phyloP scores from a whole-genome alignment of 1,140 invertebrate species.

The Halictus rubicundus region DNA sequence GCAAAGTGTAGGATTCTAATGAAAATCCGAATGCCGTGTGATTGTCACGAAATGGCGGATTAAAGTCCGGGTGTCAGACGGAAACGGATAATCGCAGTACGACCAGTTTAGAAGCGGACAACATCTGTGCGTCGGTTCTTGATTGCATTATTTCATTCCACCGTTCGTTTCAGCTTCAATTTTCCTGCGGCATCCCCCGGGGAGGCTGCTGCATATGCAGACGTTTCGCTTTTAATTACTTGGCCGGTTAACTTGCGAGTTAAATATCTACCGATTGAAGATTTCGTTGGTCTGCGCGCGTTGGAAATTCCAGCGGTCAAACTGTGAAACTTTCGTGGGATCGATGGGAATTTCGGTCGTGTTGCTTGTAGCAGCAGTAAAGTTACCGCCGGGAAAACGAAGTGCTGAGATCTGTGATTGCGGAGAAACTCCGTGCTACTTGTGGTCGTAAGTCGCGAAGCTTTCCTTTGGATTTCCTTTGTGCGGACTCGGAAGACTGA shows the following conservation, averaged over 20 bases:
- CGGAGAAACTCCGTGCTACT: neutral
- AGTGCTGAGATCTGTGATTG: neutral
- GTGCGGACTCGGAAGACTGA: neutral
- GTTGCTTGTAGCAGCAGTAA: neutral
- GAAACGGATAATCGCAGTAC: too few relatives aligned
- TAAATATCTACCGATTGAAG: neutral
- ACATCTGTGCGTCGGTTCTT: too few relatives aligned
- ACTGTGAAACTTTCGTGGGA: neutral
- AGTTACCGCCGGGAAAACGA: neutral
- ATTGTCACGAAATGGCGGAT: too few relatives aligned
- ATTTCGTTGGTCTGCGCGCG: neutral
- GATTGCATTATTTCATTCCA: too few relatives aligned
- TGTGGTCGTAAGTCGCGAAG: neutral
- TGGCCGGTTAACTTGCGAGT: neutral
- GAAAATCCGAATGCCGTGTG: too few relatives aligned
- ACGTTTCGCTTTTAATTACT: slow-evolving; percentile 1
- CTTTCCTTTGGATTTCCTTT: neutral
- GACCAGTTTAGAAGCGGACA: too few relatives aligned
- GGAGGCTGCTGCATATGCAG: neutral
- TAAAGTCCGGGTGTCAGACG: too few relatives aligned
- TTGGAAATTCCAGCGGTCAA: neutral
- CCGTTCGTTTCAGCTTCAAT: too few relatives aligned
- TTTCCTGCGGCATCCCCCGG: too few relatives aligned
- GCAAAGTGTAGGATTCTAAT: too few relatives aligned
- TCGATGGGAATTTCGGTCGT: slow-evolving; percentile 3